Evolutionary conservation across 2,797 vertebrate genomes (phyloP), one percentile per base, ranked within the genome.

Genomic region (Huso huso): DNA sequence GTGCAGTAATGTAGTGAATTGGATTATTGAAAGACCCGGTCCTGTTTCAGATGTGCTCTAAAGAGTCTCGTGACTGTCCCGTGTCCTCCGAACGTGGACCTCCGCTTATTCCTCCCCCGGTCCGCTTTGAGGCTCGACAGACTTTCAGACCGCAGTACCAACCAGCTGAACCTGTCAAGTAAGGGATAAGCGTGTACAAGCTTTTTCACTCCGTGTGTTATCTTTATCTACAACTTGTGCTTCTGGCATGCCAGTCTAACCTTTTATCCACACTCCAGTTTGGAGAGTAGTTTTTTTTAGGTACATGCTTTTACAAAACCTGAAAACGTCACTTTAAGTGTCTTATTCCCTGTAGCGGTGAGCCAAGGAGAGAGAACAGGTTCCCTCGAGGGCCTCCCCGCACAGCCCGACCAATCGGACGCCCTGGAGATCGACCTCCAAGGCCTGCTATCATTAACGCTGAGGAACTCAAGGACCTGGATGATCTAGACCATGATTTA

Each of bases 361-460:
- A 91, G 12, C 67, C 81, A 11, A 93, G 92, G 60, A 91, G 93
- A 83, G 95, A 99, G 68, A 92, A 78, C 76, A 88, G 94, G 18
- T 90, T 89, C 71, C 76, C 86, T 48, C 87, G 87, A 0, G 81
- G 79, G 51, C 67, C 86, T 2, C 66, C 91, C 2, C 92, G 94
- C 9, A 82, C 85, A 0, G 9, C 82, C 0, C 93, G 95, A 51
- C 95, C 93, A 0, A 77, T 93, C 64, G 87, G 95, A 55, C 91
- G 92, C 69, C 93, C 88, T 23, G 75, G 86, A 7, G 95, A 96
- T 50, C 82, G 92, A 55, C 87, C 86, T 0, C 88, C 86, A 0
- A 89, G 97, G 7, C 93, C 97, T 64, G 93, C 96, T 70, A 96
- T 99, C 68, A 93, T 99, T 79, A 98, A 98, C 1, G 93, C 96